Evolutionary conservation across 92 coral and sea anemone species (phyloP).

Genomic region (Palythoa grandis): DNA sequence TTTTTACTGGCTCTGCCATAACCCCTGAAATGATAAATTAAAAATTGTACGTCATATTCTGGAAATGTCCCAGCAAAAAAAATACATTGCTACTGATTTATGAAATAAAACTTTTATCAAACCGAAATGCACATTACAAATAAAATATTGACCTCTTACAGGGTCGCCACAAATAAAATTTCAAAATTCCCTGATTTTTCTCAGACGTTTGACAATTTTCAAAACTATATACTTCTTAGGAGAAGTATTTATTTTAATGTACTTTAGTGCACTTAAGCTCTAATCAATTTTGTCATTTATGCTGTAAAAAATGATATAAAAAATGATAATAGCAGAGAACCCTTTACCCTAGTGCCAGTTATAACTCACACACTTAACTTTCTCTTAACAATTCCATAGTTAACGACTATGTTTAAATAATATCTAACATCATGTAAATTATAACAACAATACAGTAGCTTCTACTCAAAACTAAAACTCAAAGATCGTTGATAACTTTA

Average conservation of each 20-base stretch:
- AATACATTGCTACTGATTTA: background rate
- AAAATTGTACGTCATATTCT: too few species aligned
- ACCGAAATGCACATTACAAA: background rate
- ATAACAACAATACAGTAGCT: background rate
- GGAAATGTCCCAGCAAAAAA: background rate
- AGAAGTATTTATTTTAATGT: background rate
- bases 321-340: background rate
- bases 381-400: background rate
- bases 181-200: slow-evolving; percentile 1
- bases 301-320: background rate
- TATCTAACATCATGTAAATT: background rate
- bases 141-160: background rate
- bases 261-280: background rate
- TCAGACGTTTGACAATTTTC: background rate
- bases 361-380: too few species aligned
- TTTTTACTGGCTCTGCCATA: slow-evolving; percentile 40
- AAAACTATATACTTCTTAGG: background rate
- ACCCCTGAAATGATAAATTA: slow-evolving; percentile 49
- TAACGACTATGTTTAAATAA: background rate
- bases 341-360: background rate
- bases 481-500: background rate
- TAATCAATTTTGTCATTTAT: background rate
- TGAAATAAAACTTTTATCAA: background rate
- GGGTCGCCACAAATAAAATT: slow-evolving; percentile 39
- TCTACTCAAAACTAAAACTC: background rate